phyloP scores from a whole-genome alignment of 2,888 invertebrate species.

The Gymnosoma rotundatum region DNA sequence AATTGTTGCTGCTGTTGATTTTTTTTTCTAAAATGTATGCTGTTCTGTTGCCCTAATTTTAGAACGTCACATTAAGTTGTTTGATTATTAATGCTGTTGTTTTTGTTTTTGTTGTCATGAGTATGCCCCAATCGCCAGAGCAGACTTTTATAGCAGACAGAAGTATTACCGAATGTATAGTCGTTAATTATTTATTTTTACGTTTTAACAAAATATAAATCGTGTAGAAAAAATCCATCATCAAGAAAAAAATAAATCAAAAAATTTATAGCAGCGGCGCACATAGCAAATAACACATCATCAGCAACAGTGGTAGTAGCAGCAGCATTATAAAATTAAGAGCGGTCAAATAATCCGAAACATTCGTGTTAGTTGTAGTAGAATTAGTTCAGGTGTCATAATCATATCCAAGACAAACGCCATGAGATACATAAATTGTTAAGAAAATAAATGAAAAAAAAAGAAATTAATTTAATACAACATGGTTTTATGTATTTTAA shows the following conservation, averaged over 20 bases:
- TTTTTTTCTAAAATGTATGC: slow-evolving; percentile 28
- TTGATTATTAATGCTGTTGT: slow-evolving; percentile 26
- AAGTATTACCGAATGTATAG: slow-evolving; percentile 21
- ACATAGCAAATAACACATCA: slow-evolving; percentile 6
- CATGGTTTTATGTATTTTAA: slow-evolving; percentile 19
- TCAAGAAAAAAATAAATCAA: slow-evolving; percentile 35
- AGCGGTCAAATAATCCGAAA: slow-evolving; percentile 47
- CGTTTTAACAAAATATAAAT: slow-evolving; percentile 13
- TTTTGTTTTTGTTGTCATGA: slow-evolving; percentile 30
- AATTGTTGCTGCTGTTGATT: slow-evolving; percentile 36
- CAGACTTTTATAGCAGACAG: slow-evolving; percentile 39
- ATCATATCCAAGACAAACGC: slow-evolving; percentile 43
- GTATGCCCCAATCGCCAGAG: slow-evolving; percentile 27
- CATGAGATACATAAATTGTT: slow-evolving; percentile 24
- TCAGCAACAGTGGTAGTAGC: slow-evolving; percentile 3
- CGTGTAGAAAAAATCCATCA: slow-evolving; percentile 58
- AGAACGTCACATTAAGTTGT: slow-evolving; percentile 60
- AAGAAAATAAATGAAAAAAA: slow-evolving; percentile 42
- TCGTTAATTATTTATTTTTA: slow-evolving; percentile 14
- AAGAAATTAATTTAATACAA: slow-evolving; percentile 44
- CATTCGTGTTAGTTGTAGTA: slow-evolving; percentile 4
- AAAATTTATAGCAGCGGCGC: slow-evolving; percentile 1
- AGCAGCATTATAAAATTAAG: slow-evolving; percentile 23
- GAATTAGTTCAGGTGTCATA: slow-evolving; percentile 51
- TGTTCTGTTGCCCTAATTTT: slow-evolving; percentile 63